These are phyloP conservation scores for Limnodromus scolopaceus DNA, from an alignment of 2,797 vertebrate genomes.

Conservation along the genomic window DNA sequence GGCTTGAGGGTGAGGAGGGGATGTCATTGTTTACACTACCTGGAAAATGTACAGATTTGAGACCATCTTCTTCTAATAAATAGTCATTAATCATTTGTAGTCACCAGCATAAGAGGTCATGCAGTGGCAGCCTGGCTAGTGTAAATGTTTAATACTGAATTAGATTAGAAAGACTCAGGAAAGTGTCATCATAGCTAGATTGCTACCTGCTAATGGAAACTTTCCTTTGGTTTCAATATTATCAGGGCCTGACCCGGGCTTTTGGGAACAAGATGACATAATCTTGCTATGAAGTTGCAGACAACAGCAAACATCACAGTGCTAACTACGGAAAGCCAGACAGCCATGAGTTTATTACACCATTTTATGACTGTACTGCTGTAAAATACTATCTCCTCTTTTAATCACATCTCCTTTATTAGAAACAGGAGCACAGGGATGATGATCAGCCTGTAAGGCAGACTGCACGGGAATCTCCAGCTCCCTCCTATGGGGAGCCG, in stretches of 20 bases:
- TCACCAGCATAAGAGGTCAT: neutral
- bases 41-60: neutral
- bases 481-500: neutral
- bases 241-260: neutral
- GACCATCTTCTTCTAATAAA: constrained; percentile 1
- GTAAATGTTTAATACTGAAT: neutral
- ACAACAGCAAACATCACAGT: neutral
- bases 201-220: neutral
- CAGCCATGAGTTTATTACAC: neutral
- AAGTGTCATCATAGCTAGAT: neutral
- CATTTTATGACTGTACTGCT: neutral
- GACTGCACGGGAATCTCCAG: neutral
- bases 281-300: neutral
- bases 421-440: neutral
- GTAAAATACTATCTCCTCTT: neutral
- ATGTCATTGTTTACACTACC: neutral
- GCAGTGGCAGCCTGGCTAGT: neutral
- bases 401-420: neutral
- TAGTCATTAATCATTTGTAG: neutral
- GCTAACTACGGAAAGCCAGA: neutral
- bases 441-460: neutral
- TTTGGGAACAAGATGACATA: neutral
- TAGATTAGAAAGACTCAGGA: neutral
- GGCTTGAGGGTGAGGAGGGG: neutral
- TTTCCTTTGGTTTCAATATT: neutral